Percentiles rank a stretch among this genome's conserved stretches.
phyloP scores from a whole-genome alignment of 2,113 vertebrate genomes.

The Micromys minutus region DNA sequence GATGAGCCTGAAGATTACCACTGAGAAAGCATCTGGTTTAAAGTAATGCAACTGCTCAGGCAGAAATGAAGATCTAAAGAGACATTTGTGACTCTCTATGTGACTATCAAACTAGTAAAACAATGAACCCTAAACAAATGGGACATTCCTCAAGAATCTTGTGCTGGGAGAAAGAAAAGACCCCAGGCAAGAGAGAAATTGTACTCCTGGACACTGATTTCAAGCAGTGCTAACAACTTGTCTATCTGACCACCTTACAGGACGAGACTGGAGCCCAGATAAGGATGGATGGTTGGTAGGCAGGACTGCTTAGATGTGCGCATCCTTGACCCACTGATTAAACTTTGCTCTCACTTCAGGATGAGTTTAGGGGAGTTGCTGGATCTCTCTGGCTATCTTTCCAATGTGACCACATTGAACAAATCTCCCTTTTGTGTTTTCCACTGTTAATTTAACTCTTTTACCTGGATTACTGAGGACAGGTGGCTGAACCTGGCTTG shows the following conservation, averaged over 20 bases:
- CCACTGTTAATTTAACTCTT: background rate
- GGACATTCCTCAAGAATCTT: background rate
- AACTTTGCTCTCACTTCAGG: background rate
- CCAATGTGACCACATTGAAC: background rate
- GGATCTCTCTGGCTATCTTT: background rate
- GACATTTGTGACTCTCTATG: background rate
- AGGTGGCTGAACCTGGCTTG: background rate
- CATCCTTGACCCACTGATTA: background rate
- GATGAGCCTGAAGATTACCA: background rate
- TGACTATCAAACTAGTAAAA: background rate
- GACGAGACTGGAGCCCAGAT: background rate
- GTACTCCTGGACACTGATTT: background rate
- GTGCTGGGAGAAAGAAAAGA: background rate
- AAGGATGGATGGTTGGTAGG: background rate
- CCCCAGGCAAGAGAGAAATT: background rate
- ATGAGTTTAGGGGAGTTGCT: background rate
- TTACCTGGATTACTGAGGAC: background rate
- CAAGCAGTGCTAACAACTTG: background rate
- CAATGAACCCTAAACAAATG: background rate
- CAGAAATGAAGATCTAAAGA: background rate
- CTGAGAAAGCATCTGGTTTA: conserved; percentile 2
- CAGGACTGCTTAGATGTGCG: background rate
- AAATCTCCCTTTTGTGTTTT: background rate
- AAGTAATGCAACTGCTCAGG: background rate
- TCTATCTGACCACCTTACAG: background rate